Conservation (phyloP, 2,888 invertebrate species). For the Allacma fusca region DNA sequence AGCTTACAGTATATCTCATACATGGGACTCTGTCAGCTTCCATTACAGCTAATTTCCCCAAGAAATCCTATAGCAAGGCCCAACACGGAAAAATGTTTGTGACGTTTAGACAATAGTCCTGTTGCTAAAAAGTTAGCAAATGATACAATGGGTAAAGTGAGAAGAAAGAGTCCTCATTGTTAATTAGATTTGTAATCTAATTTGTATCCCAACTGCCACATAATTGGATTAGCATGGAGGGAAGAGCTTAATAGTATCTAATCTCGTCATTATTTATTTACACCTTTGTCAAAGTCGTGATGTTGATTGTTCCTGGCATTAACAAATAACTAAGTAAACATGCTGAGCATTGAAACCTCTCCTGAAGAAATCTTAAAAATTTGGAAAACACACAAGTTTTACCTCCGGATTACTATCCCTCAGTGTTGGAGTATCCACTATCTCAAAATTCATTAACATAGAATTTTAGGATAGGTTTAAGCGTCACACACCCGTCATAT, state of each 20-base stretch:
- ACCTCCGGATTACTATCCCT: too few relatives aligned
- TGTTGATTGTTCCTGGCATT: background rate
- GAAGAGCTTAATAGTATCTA: background rate
- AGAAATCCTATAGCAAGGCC: background rate
- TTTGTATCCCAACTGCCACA: background rate
- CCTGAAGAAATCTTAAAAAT: too few relatives aligned
- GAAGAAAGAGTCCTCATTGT: conserved; percentile 4
- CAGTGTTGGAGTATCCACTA: too few relatives aligned
- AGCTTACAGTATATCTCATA: background rate
- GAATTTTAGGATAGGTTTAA: too few relatives aligned
- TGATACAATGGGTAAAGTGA: background rate
- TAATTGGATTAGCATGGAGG: background rate
- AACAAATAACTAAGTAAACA: too few relatives aligned
- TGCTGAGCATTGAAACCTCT: too few relatives aligned
- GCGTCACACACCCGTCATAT: too few relatives aligned
- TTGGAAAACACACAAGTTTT: too few relatives aligned
- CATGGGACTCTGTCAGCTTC: background rate
- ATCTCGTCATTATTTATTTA: background rate
- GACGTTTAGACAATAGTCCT: background rate
- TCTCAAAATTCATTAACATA: too few relatives aligned
- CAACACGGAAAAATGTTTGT: background rate
- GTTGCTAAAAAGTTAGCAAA: background rate
- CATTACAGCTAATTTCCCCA: too few relatives aligned
- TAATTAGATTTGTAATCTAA: conserved; percentile 9
- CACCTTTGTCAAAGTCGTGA: background rate